These are phyloP conservation scores for Ardeotis arabs DNA, from an alignment of 2,113 vertebrate species.

Conservation along the genomic window DNA sequence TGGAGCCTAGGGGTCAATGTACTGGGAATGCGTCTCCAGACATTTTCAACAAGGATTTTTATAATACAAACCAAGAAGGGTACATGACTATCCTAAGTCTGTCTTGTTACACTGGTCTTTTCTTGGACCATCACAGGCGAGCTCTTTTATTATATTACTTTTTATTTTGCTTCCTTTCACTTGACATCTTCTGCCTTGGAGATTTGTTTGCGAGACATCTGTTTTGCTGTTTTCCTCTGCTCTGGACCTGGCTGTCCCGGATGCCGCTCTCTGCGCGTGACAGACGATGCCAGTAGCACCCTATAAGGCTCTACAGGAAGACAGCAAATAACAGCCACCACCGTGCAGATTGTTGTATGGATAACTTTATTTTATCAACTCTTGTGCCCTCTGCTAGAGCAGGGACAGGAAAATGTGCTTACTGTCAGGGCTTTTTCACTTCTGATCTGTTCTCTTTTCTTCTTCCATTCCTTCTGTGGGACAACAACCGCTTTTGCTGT, in stretches of 20 bases:
- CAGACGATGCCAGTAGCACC: not conserved
- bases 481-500: not conserved
- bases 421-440: not conserved
- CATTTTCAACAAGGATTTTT: not conserved
- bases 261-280: not conserved
- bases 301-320: conserved; percentile 19
- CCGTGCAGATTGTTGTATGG: not conserved
- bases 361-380: not conserved
- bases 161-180: not conserved
- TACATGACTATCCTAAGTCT: not conserved
- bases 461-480: not conserved
- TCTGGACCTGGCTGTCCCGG: not conserved
- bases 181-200: not conserved
- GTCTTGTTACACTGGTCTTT: not conserved
- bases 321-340: not conserved
- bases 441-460: not conserved
- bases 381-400: not conserved
- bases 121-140: not conserved
- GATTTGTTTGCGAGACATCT: not conserved
- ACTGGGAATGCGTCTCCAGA: not conserved
- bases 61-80: not conserved
- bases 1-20: not conserved
- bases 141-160: not conserved
- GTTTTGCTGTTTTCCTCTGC: not conserved
- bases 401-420: not conserved